A percentile compares a stretch with the other conserved stretches of the same genome.
These are phyloP conservation scores for Nasonia giraulti DNA, from an alignment of 1,140 invertebrate genomes.

Conservation along the genomic window DNA sequence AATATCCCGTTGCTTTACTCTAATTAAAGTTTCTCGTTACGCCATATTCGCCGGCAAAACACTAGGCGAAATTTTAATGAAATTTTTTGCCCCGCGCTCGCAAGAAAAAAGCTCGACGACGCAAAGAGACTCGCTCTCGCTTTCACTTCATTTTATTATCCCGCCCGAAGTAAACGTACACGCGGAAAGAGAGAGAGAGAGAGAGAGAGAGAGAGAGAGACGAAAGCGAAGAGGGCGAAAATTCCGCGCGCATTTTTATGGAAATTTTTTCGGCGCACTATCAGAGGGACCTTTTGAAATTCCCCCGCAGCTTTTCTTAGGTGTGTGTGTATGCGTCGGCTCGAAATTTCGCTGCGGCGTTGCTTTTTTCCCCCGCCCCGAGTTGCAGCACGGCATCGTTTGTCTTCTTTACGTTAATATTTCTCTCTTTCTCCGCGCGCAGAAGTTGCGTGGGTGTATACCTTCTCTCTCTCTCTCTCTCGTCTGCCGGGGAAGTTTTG, in stretches of 20 bases:
- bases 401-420: slow-evolving; percentile 51
- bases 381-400: slow-evolving; percentile 22
- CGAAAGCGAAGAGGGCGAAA: background rate
- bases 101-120: background rate
- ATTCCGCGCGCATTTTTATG: slow-evolving; percentile 27
- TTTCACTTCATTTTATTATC: slow-evolving; percentile 38
- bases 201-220: slow-evolving; percentile 1
- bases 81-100: background rate
- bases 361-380: background rate
- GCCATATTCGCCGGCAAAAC: background rate
- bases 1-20: background rate
- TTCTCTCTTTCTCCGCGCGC: background rate
- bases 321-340: background rate
- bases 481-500: background rate
- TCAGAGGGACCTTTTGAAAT: slow-evolving; percentile 37
- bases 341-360: background rate
- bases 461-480: slow-evolving; percentile 27
- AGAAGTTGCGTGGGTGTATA: background rate
- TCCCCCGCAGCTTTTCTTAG: background rate
- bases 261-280: slow-evolving; percentile 27
- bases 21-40: slow-evolving; percentile 25
- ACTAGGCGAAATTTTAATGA: slow-evolving; percentile 19
- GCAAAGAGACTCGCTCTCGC: slow-evolving; percentile 8
- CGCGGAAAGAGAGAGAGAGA: slow-evolving; percentile 14
- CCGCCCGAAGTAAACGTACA: slow-evolving; percentile 36